Conservation (phyloP, 2,888 invertebrate genomes). For the Drosophila pegasa region DNA sequence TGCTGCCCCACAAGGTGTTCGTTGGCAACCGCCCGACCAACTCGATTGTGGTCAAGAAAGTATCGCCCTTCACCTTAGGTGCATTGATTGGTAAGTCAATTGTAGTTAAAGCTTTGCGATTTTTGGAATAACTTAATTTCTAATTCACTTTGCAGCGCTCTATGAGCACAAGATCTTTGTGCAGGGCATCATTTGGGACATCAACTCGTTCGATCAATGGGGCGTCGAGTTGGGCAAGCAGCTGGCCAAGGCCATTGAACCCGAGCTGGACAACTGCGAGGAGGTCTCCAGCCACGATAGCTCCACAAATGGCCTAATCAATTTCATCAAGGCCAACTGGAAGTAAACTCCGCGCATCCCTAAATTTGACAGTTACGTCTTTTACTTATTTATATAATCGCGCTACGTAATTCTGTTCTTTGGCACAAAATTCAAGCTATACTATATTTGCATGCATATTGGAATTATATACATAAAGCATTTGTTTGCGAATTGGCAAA, state of each 20-base stretch:
- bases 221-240: slow-evolving; percentile 99
- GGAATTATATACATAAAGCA: slow-evolving; percentile 43
- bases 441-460: slow-evolving; percentile 58
- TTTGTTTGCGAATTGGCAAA: slow-evolving; percentile 52
- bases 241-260: slow-evolving; percentile 98
- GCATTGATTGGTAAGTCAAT: slow-evolving; percentile 92
- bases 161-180: slow-evolving; percentile 99
- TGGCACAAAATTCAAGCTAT: slow-evolving; percentile 51
- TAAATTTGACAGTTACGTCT: slow-evolving; percentile 19
- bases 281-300: slow-evolving; percentile 92
- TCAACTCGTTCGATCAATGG: slow-evolving; percentile 99
- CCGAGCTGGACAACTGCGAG: slow-evolving; percentile 91
- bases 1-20: slow-evolving; percentile 98
- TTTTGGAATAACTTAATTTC: background rate
- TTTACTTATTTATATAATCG: slow-evolving; percentile 37
- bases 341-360: slow-evolving; percentile 47
- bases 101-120: background rate
- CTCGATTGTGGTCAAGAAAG: slow-evolving; percentile 95
- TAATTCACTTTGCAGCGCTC: slow-evolving; percentile 87
- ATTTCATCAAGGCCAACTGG: slow-evolving; percentile 92
- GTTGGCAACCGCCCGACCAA: slow-evolving; percentile 98
- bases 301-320: slow-evolving; percentile 98
- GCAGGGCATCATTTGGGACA: slow-evolving; percentile 99
- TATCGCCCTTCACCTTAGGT: slow-evolving; percentile 97
- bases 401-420: slow-evolving; percentile 35